Evolutionary conservation across 1,140 invertebrate species (phyloP).

Genomic region (Ceratosolen solmsi): DNA sequence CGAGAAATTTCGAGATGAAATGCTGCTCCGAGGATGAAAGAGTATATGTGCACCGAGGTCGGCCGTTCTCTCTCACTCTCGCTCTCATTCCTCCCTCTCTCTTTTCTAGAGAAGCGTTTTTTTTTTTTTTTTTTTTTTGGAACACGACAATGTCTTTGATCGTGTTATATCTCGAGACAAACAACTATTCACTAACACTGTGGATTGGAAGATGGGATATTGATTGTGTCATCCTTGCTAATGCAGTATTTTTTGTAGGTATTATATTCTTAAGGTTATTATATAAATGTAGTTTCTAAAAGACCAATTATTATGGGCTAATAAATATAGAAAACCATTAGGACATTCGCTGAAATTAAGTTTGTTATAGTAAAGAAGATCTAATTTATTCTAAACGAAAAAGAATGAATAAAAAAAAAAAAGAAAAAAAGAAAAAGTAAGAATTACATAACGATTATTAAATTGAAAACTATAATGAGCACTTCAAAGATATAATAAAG

Average conservation of each 20-base stretch:
- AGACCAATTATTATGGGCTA: not conserved
- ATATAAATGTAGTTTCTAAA: not conserved
- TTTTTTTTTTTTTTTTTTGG: constrained; percentile 2
- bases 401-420: not conserved
- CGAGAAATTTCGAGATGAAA: constrained; percentile 40
- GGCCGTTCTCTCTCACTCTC: not conserved
- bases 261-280: not conserved
- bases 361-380: not conserved
- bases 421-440: no score
- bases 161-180: constrained; percentile 30
- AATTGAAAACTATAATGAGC: no score
- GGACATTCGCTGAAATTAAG: not conserved
- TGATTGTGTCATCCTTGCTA: constrained; percentile 28
- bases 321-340: not conserved
- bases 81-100: not conserved
- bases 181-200: not conserved
- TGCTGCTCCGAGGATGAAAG: constrained; percentile 20
- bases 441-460: no score
- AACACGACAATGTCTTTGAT: constrained; percentile 27
- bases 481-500: no score
- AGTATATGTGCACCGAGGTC: not conserved
- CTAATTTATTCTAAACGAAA: not conserved
- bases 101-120: not conserved
- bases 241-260: not conserved
- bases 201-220: not conserved